phyloP scores from a whole-genome alignment of 2,888 invertebrate genomes.

The Caenorhabditis sp. region DNA sequence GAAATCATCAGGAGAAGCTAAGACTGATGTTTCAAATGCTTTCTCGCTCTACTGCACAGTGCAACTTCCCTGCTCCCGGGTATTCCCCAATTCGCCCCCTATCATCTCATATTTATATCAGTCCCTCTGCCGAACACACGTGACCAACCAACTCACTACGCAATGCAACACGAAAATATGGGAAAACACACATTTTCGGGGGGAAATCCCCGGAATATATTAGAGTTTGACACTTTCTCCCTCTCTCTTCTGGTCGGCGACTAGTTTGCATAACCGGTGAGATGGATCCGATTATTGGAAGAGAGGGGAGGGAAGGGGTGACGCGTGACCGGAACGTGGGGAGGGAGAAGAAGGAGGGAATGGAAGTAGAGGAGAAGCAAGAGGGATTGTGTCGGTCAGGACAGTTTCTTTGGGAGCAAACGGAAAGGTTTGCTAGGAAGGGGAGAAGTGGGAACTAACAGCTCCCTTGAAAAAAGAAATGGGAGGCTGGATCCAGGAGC shows the following conservation, averaged over 20 bases:
- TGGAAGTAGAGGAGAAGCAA: conserved; percentile 24
- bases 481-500: too few species aligned
- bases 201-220: conserved; percentile 36
- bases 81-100: conserved; percentile 4
- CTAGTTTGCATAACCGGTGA: conserved; percentile 35
- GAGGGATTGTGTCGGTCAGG: neutral
- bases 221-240: conserved; percentile 44
- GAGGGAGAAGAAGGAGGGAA: conserved; percentile 4
- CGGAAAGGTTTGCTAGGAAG: too few species aligned
- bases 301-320: neutral
- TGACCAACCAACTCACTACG: conserved; percentile 34
- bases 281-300: conserved; percentile 26
- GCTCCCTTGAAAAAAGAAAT: too few species aligned
- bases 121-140: conserved; percentile 28
- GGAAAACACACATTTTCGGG: conserved; percentile 39
- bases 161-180: conserved; percentile 42
- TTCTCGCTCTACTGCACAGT: too few species aligned
- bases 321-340: conserved; percentile 52
- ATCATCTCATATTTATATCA: conserved; percentile 18
- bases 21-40: too few species aligned
- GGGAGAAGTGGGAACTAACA: too few species aligned
- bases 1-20: neutral
- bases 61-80: too few species aligned
- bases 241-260: too few species aligned
- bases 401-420: too few species aligned